Evolutionary conservation across 2,888 invertebrate genomes (phyloP), one percentile per base, ranked within the genome.

Genomic region (Galerucella pusilla): DNA sequence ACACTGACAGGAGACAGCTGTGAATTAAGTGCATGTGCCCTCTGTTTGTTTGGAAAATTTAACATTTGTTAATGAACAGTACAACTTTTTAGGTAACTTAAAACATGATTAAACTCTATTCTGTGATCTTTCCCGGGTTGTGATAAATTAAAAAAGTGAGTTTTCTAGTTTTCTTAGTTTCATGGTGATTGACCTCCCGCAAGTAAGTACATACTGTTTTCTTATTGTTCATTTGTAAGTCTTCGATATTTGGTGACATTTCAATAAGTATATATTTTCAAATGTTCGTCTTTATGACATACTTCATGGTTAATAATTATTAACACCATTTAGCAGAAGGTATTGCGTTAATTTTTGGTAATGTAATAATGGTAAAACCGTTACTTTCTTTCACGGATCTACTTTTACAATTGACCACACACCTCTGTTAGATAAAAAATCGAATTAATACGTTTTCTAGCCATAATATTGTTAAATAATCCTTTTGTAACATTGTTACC

Each of bases 71-170:
- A 74, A 73, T 63, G 69, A 68, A 71, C 65, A 64, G 60, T 70
- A 73, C 12, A 64, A 66, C 65, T 75, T 80, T 75, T 69, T 80
- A 76, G 63, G 67, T 69, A 68, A 75, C 70, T 63, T 71, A 63
- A 71, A 81, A 76, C 73, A 79, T 80, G 80, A 76, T 69, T 73
- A 72, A 75, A 77, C 74, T 68, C 49, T 75, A 68, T 77, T 73
- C 80, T 81, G 81, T 81, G 81, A 81, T 81, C 69, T 78, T 74
- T 71, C 60, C 73, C 68, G 77, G 73, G 79, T 81, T 81, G 81
- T 81, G 80, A 81, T 80, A 79, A 75, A 77, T 75, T 74, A 75
- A 74, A 76, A 75, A 77, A 59, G 75, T 72, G 68, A 66, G 73
- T 78, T 75, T 75, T 75, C 76, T 74, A 76, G n/a, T n/a, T n/a